These are phyloP conservation scores for Cerastis rubricosa DNA, from an alignment of 2,888 invertebrate genomes.

Conservation along the genomic window DNA sequence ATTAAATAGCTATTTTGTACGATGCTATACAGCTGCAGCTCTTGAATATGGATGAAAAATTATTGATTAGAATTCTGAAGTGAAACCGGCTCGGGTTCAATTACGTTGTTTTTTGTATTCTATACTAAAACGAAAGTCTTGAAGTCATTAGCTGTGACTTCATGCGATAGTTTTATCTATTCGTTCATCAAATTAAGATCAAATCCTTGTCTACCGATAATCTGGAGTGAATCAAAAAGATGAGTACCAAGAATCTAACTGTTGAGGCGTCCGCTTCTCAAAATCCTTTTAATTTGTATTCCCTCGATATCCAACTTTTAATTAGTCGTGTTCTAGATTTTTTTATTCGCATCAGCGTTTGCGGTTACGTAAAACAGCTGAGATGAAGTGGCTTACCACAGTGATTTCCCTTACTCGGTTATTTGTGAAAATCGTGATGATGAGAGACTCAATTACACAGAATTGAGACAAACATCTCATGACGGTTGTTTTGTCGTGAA, in stretches of 20 bases:
- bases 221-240: neutral
- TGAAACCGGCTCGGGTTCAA: conserved; percentile 34
- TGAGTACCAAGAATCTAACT: neutral
- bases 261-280: neutral
- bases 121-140: conserved; percentile 8
- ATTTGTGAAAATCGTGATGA: conserved; percentile 56
- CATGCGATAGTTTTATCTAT: conserved; percentile 6
- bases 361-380: conserved; percentile 73
- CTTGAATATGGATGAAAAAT: conserved; percentile 62
- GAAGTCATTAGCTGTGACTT: conserved; percentile 6
- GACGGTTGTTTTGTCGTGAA: conserved; percentile 60
- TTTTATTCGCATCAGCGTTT: conserved; percentile 57
- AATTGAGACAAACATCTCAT: conserved; percentile 55
- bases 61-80: conserved; percentile 55
- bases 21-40: conserved; percentile 40
- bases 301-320: conserved; percentile 12
- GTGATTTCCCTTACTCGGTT: conserved; percentile 62
- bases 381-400: conserved; percentile 71
- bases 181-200: neutral
- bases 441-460: conserved; percentile 55
- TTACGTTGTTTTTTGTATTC: conserved; percentile 19
- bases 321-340: conserved; percentile 47
- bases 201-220: neutral
- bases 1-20: conserved; percentile 60
- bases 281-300: conserved; percentile 27